Evolutionary conservation across 1,140 invertebrate species (phyloP).

Genomic region (Cydia fagiglandana): DNA sequence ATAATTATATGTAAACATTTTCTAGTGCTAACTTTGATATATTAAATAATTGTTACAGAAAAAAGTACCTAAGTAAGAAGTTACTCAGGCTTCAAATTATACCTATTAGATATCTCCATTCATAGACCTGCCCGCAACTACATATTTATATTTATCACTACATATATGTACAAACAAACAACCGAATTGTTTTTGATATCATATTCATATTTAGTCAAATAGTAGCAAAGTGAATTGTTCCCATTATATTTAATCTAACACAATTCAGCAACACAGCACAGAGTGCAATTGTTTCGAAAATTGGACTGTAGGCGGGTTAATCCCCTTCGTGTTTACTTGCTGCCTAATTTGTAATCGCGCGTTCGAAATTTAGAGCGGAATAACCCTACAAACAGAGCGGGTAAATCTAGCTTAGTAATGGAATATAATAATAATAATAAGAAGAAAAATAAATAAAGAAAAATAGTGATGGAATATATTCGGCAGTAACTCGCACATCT

Average conservation of each 20-base stretch:
- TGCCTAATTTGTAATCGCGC: constrained; percentile 9
- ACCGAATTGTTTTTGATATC: background rate
- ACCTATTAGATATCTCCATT: no score
- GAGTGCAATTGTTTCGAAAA: background rate
- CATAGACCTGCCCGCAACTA: no score
- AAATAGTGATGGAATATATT: no score
- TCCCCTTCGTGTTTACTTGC: background rate
- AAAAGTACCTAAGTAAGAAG: no score
- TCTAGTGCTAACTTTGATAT: no score
- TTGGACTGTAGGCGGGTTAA: background rate
- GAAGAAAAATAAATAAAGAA: no score
- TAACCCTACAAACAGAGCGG: background rate
- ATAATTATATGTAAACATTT: no score
- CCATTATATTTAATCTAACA: background rate
- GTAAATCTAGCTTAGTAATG: background rate
- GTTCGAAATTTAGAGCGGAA: background rate
- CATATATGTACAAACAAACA: background rate
- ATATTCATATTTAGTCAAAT: background rate
- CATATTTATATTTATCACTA: background rate
- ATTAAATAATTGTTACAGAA: no score
- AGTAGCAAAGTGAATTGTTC: background rate
- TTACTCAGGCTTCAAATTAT: no score
- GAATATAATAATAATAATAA: no score
- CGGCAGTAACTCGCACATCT: no score
- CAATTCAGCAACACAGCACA: background rate